Conservation (phyloP, 2,113 vertebrate genomes). For the Clupea harengus region DNA sequence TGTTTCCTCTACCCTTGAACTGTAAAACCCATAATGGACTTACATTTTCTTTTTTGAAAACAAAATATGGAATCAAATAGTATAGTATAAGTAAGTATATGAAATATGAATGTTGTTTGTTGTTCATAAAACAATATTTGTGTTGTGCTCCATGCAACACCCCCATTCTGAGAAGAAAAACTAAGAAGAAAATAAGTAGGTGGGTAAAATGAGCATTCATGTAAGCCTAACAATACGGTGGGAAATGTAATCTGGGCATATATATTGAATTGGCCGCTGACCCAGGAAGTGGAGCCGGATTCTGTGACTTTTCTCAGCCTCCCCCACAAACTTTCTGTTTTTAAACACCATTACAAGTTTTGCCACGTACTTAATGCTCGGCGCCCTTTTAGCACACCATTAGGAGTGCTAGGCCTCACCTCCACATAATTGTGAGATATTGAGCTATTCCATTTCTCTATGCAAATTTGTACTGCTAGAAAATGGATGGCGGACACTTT, state of each 20-base stretch:
- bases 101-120: too few relatives aligned
- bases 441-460: slow-evolving; percentile 5
- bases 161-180: too few relatives aligned
- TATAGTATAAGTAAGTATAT: too few relatives aligned
- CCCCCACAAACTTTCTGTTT: neutral
- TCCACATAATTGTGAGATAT: neutral
- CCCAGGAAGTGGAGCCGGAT: neutral
- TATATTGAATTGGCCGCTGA: neutral
- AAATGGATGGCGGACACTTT: neutral
- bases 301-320: neutral
- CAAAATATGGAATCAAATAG: too few relatives aligned
- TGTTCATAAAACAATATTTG: too few relatives aligned
- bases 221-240: neutral
- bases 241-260: neutral
- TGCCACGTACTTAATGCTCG: neutral
- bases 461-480: neutral
- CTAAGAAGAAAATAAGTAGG: too few relatives aligned
- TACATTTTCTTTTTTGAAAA: too few relatives aligned
- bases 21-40: too few relatives aligned
- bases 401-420: neutral
- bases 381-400: neutral
- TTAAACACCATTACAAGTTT: neutral
- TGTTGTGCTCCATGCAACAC: neutral
- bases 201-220: neutral
- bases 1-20: too few relatives aligned